Conservation (phyloP, 2,113 vertebrate species). For the Pygoscelis antarcticus region DNA sequence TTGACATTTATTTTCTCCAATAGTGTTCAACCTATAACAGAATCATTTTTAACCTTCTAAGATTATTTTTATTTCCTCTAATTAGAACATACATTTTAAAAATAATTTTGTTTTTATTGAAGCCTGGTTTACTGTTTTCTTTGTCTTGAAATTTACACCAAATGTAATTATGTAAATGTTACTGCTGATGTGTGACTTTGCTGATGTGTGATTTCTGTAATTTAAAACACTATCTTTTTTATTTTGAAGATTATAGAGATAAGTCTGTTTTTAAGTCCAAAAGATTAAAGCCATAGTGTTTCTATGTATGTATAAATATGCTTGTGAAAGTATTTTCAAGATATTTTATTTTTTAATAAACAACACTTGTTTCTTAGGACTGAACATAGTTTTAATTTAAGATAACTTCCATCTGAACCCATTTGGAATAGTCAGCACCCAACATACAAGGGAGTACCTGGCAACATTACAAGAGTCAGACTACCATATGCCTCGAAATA, state of each 20-base stretch:
- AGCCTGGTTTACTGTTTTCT: background rate
- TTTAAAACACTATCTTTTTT: background rate
- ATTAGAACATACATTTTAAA: background rate
- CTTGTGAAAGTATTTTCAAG: background rate
- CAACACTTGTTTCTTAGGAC: background rate
- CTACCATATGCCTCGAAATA: background rate
- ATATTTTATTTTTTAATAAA: slow-evolving; percentile 18
- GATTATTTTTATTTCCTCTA: background rate
- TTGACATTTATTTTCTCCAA: background rate
- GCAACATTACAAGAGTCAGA: background rate
- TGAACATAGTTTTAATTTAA: background rate
- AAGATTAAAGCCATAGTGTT: background rate
- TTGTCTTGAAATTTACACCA: background rate
- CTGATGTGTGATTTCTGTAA: background rate
- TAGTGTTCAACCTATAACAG: background rate
- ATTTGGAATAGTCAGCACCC: background rate
- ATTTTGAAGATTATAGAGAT: background rate
- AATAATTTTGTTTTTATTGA: background rate
- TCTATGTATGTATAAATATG: background rate
- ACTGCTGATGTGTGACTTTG: background rate
- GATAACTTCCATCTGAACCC: background rate
- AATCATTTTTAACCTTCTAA: background rate
- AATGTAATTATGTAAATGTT: background rate
- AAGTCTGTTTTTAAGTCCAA: background rate
- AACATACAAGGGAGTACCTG: background rate